These are phyloP conservation scores for Clarias fuscus DNA, from an alignment of 2,797 vertebrate species.

Conservation along the genomic window DNA sequence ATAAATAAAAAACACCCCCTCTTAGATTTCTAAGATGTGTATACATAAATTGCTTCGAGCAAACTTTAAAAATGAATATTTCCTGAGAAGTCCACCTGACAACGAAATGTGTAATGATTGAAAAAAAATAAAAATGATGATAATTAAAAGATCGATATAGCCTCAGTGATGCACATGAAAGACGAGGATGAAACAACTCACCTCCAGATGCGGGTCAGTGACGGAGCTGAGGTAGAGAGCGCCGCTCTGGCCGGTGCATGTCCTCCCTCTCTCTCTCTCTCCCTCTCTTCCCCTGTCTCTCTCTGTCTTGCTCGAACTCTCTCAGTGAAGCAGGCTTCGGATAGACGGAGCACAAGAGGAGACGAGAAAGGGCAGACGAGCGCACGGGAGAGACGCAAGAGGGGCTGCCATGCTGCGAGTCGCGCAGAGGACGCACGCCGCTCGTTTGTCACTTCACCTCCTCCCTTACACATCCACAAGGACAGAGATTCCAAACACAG, in stretches of 20 bases:
- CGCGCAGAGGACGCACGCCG: slow-evolving; percentile 20
- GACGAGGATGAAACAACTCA: slow-evolving; percentile 75
- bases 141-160: not conserved
- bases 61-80: slow-evolving; percentile 14
- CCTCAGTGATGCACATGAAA: slow-evolving; percentile 42
- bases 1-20: not conserved
- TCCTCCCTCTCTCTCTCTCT: slow-evolving; percentile 51
- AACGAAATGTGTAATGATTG: not conserved
- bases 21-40: not conserved
- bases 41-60: not conserved
- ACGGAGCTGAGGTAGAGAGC: slow-evolving; percentile 70
- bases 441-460: slow-evolving; percentile 31
- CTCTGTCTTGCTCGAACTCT: slow-evolving; percentile 37
- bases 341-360: slow-evolving; percentile 14
- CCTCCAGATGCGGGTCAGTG: slow-evolving; percentile 80
- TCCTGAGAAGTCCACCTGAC: not conserved
- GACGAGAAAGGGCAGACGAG: slow-evolving; percentile 25
- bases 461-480: slow-evolving; percentile 51
- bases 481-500: slow-evolving; percentile 15
- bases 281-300: slow-evolving; percentile 19
- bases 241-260: slow-evolving; percentile 68
- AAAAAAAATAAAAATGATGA: too few species aligned
- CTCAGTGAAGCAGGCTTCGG: slow-evolving; percentile 45
- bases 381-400: slow-evolving; percentile 21
- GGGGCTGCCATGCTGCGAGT: slow-evolving; percentile 48